These are phyloP conservation scores for Epinotia demarniana DNA, from an alignment of 2,888 invertebrate genomes.

Conservation along the genomic window DNA sequence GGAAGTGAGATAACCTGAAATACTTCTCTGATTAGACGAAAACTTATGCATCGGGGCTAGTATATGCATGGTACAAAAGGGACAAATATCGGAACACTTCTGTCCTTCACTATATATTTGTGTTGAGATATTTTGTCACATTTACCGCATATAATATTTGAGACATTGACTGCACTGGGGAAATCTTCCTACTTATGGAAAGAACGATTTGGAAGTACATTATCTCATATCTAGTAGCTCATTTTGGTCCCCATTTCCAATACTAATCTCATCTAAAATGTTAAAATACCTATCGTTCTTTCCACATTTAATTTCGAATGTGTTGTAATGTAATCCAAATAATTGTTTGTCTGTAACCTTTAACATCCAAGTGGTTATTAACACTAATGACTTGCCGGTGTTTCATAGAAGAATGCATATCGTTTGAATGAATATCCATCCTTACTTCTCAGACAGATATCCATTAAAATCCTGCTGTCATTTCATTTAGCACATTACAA, in stretches of 20 bases:
- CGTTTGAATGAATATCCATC: conserved; percentile 34
- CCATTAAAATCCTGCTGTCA: conserved; percentile 32
- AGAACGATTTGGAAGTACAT: conserved; percentile 48
- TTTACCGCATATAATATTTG: neutral
- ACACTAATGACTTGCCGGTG: conserved; percentile 61
- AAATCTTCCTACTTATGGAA: conserved; percentile 55
- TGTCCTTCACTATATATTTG: neutral
- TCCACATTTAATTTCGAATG: conserved; percentile 57
- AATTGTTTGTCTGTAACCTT: conserved; percentile 66
- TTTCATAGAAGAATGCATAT: conserved; percentile 52
- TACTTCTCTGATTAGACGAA: no score
- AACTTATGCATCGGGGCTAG: no score
- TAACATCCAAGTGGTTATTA: conserved; percentile 71
- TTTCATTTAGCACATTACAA: conserved; percentile 25
- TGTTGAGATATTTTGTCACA: conserved; percentile 2
- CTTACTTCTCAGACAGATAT: conserved; percentile 4
- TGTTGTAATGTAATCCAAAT: conserved; percentile 64
- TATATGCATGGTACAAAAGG: neutral
- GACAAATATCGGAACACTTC: neutral
- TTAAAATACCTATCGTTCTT: conserved; percentile 51
- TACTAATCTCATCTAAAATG: neutral
- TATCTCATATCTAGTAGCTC: neutral
- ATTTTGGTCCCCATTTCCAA: neutral
- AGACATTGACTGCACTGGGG: conserved; percentile 50
- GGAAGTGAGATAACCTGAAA: no score